Evolutionary conservation across 2,113 vertebrate species (phyloP).

Genomic region (Vimba vimba): DNA sequence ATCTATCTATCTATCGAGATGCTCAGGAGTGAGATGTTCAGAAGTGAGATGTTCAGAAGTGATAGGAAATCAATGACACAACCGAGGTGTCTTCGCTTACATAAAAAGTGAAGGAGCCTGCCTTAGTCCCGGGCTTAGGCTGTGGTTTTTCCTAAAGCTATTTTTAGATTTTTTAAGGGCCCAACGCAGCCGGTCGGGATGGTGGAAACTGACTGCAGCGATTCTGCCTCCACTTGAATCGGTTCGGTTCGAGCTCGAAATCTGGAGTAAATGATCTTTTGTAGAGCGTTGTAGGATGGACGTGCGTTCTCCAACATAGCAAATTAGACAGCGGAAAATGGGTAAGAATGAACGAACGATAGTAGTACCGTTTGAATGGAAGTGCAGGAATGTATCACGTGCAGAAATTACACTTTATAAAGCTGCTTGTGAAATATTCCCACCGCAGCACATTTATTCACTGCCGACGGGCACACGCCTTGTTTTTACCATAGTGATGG

Average conservation of each 20-base stretch:
- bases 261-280: slow-evolving; percentile 65
- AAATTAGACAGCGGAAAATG: not conserved
- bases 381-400: slow-evolving; percentile 3
- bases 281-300: slow-evolving; percentile 17
- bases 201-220: slow-evolving; percentile 67
- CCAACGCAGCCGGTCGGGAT: slow-evolving; percentile 65
- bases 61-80: slow-evolving; percentile 70
- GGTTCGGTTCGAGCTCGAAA: slow-evolving; percentile 30
- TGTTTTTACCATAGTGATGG: not conserved
- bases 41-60: slow-evolving; percentile 21
- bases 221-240: slow-evolving; percentile 52
- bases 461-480: not conserved
- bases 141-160: slow-evolving; percentile 69
- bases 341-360: not conserved
- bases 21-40: not conserved
- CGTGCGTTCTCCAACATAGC: not conserved
- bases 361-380: not conserved
- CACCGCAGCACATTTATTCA: slow-evolving; percentile 16
- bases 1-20: not conserved
- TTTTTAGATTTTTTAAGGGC: slow-evolving; percentile 72
- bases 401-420: not conserved
- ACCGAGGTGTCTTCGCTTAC: slow-evolving; percentile 64
- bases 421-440: slow-evolving; percentile 9
- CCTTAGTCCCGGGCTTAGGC: slow-evolving; percentile 65
- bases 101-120: slow-evolving; percentile 68